phyloP scores from a whole-genome alignment of 1,140 invertebrate genomes.

The Lordiphosa collinella region DNA sequence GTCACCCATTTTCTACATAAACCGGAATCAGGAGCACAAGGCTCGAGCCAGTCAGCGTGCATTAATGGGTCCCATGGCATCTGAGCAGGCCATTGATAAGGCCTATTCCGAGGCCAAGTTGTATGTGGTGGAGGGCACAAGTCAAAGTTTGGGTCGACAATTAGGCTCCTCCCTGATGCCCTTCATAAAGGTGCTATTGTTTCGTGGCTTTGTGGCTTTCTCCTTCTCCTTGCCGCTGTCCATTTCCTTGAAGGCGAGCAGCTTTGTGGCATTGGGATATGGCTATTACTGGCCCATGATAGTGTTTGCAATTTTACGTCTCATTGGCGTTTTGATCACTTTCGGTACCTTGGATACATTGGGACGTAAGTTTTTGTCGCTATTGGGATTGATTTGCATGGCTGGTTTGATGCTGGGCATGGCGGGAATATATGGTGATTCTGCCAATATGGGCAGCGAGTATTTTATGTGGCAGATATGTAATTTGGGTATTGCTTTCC shows the following conservation, averaged over 20 bases:
- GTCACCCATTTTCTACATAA: slow-evolving; percentile 55
- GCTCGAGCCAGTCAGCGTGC: slow-evolving; percentile 26
- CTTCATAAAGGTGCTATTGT: slow-evolving; percentile 50
- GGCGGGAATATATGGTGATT: slow-evolving; percentile 40
- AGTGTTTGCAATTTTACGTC: slow-evolving; percentile 35
- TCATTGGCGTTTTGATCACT: slow-evolving; percentile 36
- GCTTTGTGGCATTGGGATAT: neutral
- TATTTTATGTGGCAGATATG: slow-evolving; percentile 48
- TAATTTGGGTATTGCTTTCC: slow-evolving; percentile 45
- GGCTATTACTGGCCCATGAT: slow-evolving; percentile 27
- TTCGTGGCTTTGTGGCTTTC: slow-evolving; percentile 62
- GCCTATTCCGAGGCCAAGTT: slow-evolving; percentile 43
- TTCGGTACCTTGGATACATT: slow-evolving; percentile 33
- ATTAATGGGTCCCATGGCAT: slow-evolving; percentile 6
- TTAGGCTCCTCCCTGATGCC: slow-evolving; percentile 33
- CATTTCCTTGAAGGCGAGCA: slow-evolving; percentile 7
- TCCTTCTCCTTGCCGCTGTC: slow-evolving; percentile 53
- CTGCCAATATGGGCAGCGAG: neutral
- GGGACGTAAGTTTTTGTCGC: slow-evolving; percentile 43
- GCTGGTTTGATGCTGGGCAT: slow-evolving; percentile 50
- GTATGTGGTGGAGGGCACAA: slow-evolving; percentile 40
- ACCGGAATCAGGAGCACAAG: slow-evolving; percentile 47
- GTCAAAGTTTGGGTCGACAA: slow-evolving; percentile 20
- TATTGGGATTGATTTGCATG: slow-evolving; percentile 53
- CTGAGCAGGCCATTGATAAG: slow-evolving; percentile 13